Evolutionary conservation across 1,140 invertebrate genomes (phyloP).

Genomic region (Sycophaga agraensis): DNA sequence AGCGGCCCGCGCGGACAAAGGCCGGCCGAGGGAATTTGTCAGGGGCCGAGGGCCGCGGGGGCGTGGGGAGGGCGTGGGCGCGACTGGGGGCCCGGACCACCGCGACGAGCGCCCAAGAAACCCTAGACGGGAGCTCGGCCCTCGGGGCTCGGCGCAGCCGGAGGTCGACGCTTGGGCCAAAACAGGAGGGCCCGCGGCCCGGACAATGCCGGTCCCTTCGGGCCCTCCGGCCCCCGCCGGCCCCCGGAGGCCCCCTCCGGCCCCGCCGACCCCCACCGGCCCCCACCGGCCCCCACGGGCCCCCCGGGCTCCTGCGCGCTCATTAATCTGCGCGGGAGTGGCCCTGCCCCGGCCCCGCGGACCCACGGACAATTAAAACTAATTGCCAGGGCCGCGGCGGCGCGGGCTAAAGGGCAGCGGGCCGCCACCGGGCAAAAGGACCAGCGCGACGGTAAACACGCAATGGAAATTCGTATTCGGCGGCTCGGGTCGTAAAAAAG

Average conservation of each 20-base stretch:
- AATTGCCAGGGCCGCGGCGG: too few species aligned
- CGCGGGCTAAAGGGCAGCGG: too few species aligned
- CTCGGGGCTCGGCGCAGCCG: conserved; percentile 25
- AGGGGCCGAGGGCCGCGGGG: not conserved
- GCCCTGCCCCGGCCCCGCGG: not conserved
- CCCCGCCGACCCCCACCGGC: not conserved
- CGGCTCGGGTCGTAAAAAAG: too few species aligned
- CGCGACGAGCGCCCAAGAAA: conserved; percentile 19
- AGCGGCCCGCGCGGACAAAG: too few species aligned
- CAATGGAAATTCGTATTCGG: too few species aligned
- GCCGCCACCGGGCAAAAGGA: too few species aligned
- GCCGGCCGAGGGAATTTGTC: conserved; percentile 15
- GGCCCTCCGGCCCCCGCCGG: not conserved
- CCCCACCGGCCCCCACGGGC: not conserved
- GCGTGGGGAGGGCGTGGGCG: not conserved
- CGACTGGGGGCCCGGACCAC: conserved; percentile 26
- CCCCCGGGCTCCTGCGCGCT: not conserved
- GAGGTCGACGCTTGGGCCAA: conserved; percentile 32
- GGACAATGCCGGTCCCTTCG: conserved; percentile 38
- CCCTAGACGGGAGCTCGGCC: conserved; percentile 1
- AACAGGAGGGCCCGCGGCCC: conserved; percentile 35
- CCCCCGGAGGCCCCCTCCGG: not conserved
- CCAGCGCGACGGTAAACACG: too few species aligned
- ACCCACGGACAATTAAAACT: too few species aligned
- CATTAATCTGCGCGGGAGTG: not conserved